Evolutionary conservation across 2,888 invertebrate species (phyloP).

Genomic region (Pandemis corylana): DNA sequence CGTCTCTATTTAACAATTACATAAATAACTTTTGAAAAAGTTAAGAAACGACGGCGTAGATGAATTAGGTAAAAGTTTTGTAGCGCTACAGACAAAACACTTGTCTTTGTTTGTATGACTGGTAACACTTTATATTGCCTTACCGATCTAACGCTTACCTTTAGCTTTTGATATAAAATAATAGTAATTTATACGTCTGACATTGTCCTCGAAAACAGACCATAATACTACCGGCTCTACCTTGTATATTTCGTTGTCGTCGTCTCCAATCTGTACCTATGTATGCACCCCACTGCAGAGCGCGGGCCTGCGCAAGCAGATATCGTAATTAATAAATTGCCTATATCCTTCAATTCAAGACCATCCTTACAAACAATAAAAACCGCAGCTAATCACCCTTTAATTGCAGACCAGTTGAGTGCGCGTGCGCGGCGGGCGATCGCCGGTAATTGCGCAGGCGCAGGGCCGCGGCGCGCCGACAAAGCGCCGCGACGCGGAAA

Average conservation of each 20-base stretch:
- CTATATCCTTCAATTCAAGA: background rate
- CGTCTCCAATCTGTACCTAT: too few species aligned
- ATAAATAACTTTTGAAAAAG: background rate
- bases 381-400: slow-evolving; percentile 25
- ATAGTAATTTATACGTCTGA: too few species aligned
- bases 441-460: slow-evolving; percentile 12
- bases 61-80: background rate
- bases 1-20: background rate
- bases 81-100: too few species aligned
- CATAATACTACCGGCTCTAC: too few species aligned
- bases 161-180: too few species aligned
- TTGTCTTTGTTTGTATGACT: too few species aligned
- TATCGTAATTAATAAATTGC: background rate
- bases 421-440: slow-evolving; percentile 28
- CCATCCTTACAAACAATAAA: slow-evolving; percentile 15
- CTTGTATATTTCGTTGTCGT: too few species aligned
- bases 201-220: too few species aligned
- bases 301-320: too few species aligned
- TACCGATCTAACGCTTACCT: too few species aligned
- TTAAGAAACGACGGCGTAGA: background rate
- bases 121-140: too few species aligned
- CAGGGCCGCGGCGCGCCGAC: slow-evolving; percentile 25
- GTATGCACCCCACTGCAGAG: too few species aligned
- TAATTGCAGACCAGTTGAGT: slow-evolving; percentile 20
- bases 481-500: slow-evolving; percentile 18